Conservation (phyloP, 2,888 invertebrate species). For the Torymus auratus region DNA sequence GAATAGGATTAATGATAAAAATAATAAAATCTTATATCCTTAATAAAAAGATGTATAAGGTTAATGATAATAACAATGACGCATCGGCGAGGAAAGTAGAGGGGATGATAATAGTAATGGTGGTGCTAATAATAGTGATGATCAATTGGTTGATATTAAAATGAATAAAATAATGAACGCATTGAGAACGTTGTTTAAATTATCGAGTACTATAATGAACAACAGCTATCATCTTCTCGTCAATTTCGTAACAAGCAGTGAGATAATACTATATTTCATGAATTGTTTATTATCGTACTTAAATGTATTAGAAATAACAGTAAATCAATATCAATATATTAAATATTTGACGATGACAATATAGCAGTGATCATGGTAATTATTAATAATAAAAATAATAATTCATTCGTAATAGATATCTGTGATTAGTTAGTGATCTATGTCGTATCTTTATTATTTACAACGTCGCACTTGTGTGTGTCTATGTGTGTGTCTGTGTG, state of each 20-base stretch:
- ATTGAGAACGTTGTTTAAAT: neutral
- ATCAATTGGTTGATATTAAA: neutral
- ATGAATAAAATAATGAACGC: neutral
- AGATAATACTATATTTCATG: slow-evolving; percentile 32
- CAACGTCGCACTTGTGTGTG: slow-evolving; percentile 18
- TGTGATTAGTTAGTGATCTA: slow-evolving; percentile 17
- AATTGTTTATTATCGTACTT: slow-evolving; percentile 18
- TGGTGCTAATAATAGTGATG: neutral
- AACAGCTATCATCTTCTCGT: slow-evolving; percentile 17
- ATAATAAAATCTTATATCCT: slow-evolving; percentile 15
- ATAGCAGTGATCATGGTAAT: neutral
- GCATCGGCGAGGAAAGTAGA: neutral
- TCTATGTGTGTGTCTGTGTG: too few relatives aligned
- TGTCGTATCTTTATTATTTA: slow-evolving; percentile 25
- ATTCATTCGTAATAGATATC: slow-evolving; percentile 24
- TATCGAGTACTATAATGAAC: neutral
- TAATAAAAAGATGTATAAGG: slow-evolving; percentile 23
- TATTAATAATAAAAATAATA: slow-evolving; percentile 26
- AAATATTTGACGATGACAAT: slow-evolving; percentile 10
- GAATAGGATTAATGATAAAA: neutral
- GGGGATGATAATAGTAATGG: too few relatives aligned
- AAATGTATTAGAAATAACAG: slow-evolving; percentile 9
- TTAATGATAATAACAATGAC: slow-evolving; percentile 22
- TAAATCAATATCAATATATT: slow-evolving; percentile 10
- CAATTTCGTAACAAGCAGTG: slow-evolving; percentile 23